phyloP scores from a whole-genome alignment of 2,797 vertebrate genomes.

The Siniperca obscura region DNA sequence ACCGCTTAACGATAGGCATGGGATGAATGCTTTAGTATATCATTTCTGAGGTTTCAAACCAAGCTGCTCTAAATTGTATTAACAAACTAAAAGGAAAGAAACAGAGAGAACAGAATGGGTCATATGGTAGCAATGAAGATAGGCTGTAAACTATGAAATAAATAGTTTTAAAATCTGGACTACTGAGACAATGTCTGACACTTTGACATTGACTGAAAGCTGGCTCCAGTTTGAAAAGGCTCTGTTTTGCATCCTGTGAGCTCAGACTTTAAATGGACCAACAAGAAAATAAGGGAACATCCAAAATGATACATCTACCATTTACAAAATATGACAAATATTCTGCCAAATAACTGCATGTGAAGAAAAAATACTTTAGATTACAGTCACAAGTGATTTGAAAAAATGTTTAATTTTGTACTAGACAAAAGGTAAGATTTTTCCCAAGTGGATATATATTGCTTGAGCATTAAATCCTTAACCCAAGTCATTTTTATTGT shows the following conservation, averaged over 20 bases:
- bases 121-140: neutral
- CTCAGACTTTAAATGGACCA: neutral
- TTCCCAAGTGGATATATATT: neutral
- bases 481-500: neutral
- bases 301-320: neutral
- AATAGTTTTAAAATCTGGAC: slow-evolving; percentile 1
- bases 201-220: slow-evolving; percentile 6
- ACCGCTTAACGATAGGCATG: neutral
- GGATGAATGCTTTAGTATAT: slow-evolving; percentile 6
- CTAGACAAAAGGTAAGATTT: neutral
- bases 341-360: neutral
- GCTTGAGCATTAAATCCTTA: slow-evolving; percentile 8
- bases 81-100: neutral
- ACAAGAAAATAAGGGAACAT: neutral
- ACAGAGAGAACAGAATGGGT: neutral
- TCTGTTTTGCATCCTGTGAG: neutral
- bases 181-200: neutral
- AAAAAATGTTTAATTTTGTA: neutral
- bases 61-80: neutral
- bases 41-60: slow-evolving; percentile 9
- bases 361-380: slow-evolving; percentile 13
- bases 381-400: neutral
- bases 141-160: neutral
- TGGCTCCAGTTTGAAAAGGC: slow-evolving; percentile 14
- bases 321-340: slow-evolving; percentile 5